Evolutionary conservation across 1,140 invertebrate species (phyloP).

Genomic region (Cotesia chilonis): DNA sequence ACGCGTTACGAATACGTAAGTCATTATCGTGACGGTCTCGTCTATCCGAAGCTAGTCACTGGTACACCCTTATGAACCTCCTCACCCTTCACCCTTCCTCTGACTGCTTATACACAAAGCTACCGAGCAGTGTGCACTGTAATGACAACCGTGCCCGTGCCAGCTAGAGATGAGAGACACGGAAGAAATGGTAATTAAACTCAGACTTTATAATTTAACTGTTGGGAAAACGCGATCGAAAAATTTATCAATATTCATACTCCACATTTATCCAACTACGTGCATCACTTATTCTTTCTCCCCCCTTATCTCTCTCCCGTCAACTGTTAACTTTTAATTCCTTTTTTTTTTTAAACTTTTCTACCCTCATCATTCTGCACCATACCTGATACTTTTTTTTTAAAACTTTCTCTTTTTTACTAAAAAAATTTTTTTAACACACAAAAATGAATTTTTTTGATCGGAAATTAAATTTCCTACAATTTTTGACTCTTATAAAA

Average conservation of each 20-base stretch:
- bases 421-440: no score
- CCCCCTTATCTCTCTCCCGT: no score
- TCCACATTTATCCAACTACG: no score
- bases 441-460: no score
- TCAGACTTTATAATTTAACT: slow-evolving; percentile 1
- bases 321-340: no score
- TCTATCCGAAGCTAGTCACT: not conserved
- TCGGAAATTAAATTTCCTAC: no score
- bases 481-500: no score
- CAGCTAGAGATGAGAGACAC: slow-evolving; percentile 14
- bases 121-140: not conserved
- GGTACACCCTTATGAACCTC: not conserved
- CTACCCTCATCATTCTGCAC: no score
- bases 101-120: not conserved
- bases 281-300: no score
- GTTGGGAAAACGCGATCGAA: slow-evolving; percentile 13
- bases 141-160: slow-evolving; percentile 7
- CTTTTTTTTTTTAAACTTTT: no score
- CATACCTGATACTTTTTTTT: no score
- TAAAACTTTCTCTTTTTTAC: no score
- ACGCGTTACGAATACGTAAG: slow-evolving; percentile 20
- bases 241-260: slow-evolving; percentile 7
- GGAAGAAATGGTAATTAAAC: slow-evolving; percentile 20
- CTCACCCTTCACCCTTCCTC: not conserved
- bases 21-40: slow-evolving; percentile 14